Base-by-base conservation (phyloP, 2,113 vertebrate genomes). In the Eublepharis macularius region DNA sequence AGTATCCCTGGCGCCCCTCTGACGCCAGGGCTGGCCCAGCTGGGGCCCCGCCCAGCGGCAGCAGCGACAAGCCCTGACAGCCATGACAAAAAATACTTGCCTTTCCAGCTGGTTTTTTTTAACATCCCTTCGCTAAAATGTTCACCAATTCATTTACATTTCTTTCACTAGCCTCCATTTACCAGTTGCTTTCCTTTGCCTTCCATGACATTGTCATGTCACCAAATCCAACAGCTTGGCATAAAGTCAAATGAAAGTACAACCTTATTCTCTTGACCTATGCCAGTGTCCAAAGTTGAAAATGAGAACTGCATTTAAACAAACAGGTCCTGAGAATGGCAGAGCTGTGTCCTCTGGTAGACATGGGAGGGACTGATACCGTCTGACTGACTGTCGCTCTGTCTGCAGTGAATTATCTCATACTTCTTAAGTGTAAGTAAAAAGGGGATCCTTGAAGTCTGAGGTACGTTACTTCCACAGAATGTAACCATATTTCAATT, bases 381-480 rank as follows among this genome's bases (percentile, higher is more conserved):
- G 85, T 92, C 89, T 94, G 87, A 92, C 88, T 92, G 82, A 83
- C 89, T 86, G n/a, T 73, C 87, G 87, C 92, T 88, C 87, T 79
- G 86, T 88, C 88, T 90, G 83, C 79, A 12, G 77, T 85, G 81
- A 93, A 89, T 94, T 88, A 88, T 91, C 86, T 54, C 85, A 89
- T 84, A 90, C 83, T 86, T 92, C 90, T 49, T 80, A 86, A 83
- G 87, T 88, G 75, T 82, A 87, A 90, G 86, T 86, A 75, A 91
- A 43, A 86, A 57, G 90, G 86, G 86, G 81, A 86, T 80, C 87
- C 85, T 93, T 94, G 92, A 94, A 94, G 92, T 93, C 93, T 91
- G 76, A 82, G 76, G 88, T 91, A 87, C 83, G 82, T 88, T 87
- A 88, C 86, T 92, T 91, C 90, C 91, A 87, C 89, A 85, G 85